A percentile compares a stretch with the other conserved stretches of the same genome.
These are phyloP conservation scores for Gnathonemus echidnorhynchus DNA, from an alignment of 2,113 vertebrate species.

Conservation along the genomic window DNA sequence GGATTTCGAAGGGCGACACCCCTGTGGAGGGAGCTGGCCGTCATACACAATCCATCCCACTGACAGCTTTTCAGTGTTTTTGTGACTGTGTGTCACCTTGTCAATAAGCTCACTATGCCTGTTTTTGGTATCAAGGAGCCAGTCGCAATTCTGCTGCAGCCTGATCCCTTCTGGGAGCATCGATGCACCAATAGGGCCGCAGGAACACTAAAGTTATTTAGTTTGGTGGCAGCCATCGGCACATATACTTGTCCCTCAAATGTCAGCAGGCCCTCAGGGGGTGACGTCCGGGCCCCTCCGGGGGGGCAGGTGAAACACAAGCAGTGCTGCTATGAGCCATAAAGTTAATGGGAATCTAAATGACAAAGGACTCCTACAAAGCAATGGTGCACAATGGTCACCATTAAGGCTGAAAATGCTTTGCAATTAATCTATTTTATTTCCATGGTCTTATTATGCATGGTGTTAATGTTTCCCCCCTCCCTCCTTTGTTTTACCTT, in stretches of 20 bases:
- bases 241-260: background rate
- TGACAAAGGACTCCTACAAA: background rate
- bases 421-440: background rate
- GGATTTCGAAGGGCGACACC: background rate
- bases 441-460: background rate
- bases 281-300: background rate
- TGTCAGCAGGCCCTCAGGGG: background rate
- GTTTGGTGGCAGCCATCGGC: background rate
- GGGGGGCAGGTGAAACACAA: background rate
- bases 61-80: background rate
- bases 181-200: background rate
- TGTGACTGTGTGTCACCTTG: background rate
- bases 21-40: background rate
- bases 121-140: background rate
- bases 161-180: background rate
- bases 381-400: background rate
- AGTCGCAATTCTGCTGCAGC: background rate
- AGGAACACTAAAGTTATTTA: slow-evolving; percentile 1
- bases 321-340: background rate
- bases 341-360: slow-evolving; percentile 1
- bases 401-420: background rate
- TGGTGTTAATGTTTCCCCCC: background rate
- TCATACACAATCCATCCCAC: background rate
- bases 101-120: background rate
- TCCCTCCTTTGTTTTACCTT: background rate